phyloP scores from a whole-genome alignment of 2,888 invertebrate genomes.

The Spisula subtruncata region DNA sequence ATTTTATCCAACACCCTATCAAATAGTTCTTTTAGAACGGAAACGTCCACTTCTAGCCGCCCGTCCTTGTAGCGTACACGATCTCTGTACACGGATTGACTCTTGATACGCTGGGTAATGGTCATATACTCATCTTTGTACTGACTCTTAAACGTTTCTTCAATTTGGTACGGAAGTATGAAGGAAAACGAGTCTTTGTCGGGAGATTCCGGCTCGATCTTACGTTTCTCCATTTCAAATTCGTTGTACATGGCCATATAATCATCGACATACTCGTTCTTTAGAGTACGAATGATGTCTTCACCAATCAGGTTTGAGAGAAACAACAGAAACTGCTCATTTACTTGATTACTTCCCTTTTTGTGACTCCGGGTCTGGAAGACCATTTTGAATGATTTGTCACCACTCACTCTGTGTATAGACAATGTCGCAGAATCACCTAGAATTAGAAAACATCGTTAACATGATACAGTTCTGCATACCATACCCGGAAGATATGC shows the following conservation, averaged over 20 bases:
- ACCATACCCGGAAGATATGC: too few relatives aligned
- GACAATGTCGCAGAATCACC: constrained; percentile 45
- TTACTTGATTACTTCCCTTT: constrained; percentile 48
- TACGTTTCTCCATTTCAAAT: constrained; percentile 47
- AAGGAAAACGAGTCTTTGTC: constrained; percentile 10
- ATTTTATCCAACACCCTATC: constrained; percentile 28
- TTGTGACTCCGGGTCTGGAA: constrained; percentile 39
- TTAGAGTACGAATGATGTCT: constrained; percentile 42
- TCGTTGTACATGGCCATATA: constrained; percentile 43
- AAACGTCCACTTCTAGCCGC: constrained; percentile 21
- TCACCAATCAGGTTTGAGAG: constrained; percentile 47
- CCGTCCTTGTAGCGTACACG: constrained; percentile 16
- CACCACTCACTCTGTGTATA: constrained; percentile 48
- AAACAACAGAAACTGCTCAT: constrained; percentile 42
- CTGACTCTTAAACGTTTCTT: constrained; percentile 40
- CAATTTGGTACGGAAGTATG: constrained; percentile 44
- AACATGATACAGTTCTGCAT: too few relatives aligned
- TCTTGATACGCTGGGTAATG: constrained; percentile 37
- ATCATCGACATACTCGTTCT: constrained; percentile 32
- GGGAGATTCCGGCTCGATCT: constrained; percentile 33
- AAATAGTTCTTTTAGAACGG: constrained; percentile 36
- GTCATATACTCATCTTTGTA: constrained; percentile 36
- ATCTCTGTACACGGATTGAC: constrained; percentile 20
- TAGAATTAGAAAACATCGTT: neutral
- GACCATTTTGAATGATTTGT: constrained; percentile 47